Evolutionary conservation across 1,140 invertebrate species (phyloP).

Genomic region (Mamestra configurata): DNA sequence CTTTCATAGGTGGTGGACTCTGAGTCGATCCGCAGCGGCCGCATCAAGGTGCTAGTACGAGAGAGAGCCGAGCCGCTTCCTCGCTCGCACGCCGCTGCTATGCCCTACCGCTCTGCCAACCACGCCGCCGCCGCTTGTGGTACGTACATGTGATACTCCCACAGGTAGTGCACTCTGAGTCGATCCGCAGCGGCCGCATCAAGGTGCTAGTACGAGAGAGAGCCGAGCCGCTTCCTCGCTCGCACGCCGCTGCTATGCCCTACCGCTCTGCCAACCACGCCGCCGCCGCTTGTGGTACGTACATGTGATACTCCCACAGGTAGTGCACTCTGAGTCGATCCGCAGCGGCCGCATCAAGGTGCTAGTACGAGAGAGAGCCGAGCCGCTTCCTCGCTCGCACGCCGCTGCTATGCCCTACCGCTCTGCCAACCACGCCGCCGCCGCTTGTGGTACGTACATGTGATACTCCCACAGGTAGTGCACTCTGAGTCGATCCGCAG

Average conservation of each 20-base stretch:
- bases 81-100: constrained; percentile 44
- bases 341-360: no score
- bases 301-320: no score
- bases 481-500: no score
- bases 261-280: constrained; percentile 76
- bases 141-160: no score
- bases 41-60: constrained; percentile 88
- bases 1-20: constrained; percentile 78
- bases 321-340: no score
- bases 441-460: no score
- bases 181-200: constrained; percentile 87
- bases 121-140: constrained; percentile 69
- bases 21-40: constrained; percentile 82
- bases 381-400: no score
- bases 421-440: no score
- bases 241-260: constrained; percentile 50
- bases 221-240: constrained; percentile 81
- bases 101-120: constrained; percentile 68
- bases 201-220: constrained; percentile 86
- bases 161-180: no score
- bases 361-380: no score
- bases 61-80: constrained; percentile 89
- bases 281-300: constrained; percentile 59
- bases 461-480: no score
- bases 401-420: no score